These are phyloP conservation scores for Camponotus fellah DNA, from an alignment of 2,888 invertebrate species.

Conservation along the genomic window DNA sequence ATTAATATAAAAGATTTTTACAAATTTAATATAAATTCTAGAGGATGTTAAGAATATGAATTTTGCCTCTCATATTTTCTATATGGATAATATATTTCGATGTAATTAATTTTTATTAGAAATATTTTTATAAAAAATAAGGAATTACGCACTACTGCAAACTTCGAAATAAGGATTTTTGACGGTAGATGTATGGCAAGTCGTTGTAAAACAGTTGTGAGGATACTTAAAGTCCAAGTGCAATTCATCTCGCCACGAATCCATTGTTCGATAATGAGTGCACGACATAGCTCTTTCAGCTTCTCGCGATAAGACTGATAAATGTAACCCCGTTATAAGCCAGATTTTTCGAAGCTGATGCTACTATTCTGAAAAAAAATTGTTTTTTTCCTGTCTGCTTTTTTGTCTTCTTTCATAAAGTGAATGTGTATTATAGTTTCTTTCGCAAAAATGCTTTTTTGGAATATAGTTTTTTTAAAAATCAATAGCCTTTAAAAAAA, in stretches of 20 bases:
- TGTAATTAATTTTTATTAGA: neutral
- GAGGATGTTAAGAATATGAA: neutral
- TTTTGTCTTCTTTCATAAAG: neutral
- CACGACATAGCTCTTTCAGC: conserved; percentile 62
- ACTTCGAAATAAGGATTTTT: conserved; percentile 30
- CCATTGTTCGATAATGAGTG: conserved; percentile 59
- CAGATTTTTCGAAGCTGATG: neutral
- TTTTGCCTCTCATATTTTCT: neutral
- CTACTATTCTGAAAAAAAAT: neutral
- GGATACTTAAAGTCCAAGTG: conserved; percentile 54
- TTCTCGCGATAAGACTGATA: neutral
- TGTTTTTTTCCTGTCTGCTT: neutral
- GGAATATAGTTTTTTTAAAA: neutral
- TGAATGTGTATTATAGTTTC: neutral
- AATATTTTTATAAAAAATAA: neutral
- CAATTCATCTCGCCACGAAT: conserved; percentile 47
- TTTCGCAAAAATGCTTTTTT: neutral
- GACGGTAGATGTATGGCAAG: conserved; percentile 31
- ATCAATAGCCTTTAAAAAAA: neutral
- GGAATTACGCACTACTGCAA: conserved; percentile 54
- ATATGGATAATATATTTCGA: neutral
- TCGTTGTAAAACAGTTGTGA: conserved; percentile 39
- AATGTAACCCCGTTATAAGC: conserved; percentile 1
- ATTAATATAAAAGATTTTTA: neutral
- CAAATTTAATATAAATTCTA: neutral